Base-by-base conservation (phyloP, 2,113 vertebrate species). In the Hippopotamus amphibius region DNA sequence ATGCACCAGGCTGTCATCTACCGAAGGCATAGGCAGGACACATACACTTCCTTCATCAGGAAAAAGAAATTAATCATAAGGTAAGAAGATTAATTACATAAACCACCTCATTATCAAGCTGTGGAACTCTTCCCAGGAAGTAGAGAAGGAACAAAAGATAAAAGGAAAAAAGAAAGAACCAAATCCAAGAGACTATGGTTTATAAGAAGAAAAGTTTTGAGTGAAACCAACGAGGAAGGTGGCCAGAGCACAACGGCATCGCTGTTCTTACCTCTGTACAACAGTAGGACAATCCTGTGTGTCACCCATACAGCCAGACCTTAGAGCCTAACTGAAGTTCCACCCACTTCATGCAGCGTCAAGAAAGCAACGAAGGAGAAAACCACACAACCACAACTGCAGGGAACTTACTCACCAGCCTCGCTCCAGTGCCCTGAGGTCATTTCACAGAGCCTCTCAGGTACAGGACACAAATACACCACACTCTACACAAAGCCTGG, bases 311-410 rank as follows among this genome's bases (percentile, higher is more conserved):
- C 1, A 83, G 50, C 8, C 57, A 84, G 77, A 59, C 46, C 26
- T 59, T 17, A 53, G 79, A 90, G 80, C 26, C 13, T 12, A 6
- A 74, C 10, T 1, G 2, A 63, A 96, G 93, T 61, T 43, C 82
- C 79, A 41, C 74, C 53, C 13, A 48, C 87, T 43, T 96, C 57
- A 61, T 53, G 24, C 83, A 87, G 2, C 86, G 77, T 92, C 93
- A 80, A 89, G 46, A 95, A 50, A 9, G 93, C 94, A 83, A 53
- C 13, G 90, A 92, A 94, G 87, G 68, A 92, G 87, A 97, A 98
- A 97, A 96, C 95, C 97, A 96, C 96, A 86, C 2, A 33, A 87
- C 97, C 93, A 43, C 88, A 97, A 80, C 48, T 41, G 95, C 10
- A 22, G 46, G 85, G 65, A 85, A 94, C 66, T 71, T 66, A 43